A percentile compares a stretch with the other conserved stretches of the same genome.
Evolutionary conservation across 2,797 vertebrate genomes (phyloP).

Genomic region (Lagocephalus sceleratus): DNA sequence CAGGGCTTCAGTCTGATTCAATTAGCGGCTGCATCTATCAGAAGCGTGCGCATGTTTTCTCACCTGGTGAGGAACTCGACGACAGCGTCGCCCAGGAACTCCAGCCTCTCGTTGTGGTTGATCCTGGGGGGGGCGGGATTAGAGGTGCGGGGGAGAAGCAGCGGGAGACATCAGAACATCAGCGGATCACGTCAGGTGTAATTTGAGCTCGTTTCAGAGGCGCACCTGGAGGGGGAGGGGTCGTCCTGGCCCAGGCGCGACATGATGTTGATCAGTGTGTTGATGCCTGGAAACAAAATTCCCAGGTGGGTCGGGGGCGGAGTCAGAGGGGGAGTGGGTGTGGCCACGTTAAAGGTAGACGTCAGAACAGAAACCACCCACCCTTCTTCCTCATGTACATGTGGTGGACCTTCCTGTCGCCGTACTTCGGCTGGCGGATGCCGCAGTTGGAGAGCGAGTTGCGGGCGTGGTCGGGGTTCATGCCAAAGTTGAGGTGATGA

Average conservation of each 20-base stretch:
- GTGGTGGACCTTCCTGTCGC: constrained; percentile 96
- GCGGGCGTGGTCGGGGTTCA: constrained; percentile 97
- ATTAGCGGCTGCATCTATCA: constrained; percentile 57
- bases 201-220: neutral
- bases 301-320: constrained; percentile 7
- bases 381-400: constrained; percentile 99
- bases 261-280: constrained; percentile 99
- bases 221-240: constrained; percentile 94
- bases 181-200: constrained; percentile 37
- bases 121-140: constrained; percentile 77
- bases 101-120: constrained; percentile 96
- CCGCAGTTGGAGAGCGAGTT: constrained; percentile 98
- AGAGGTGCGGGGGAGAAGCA: constrained; percentile 9
- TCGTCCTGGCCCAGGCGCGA: constrained; percentile 97
- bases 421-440: constrained; percentile 96
- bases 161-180: constrained; percentile 17
- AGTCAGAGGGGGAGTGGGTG: neutral
- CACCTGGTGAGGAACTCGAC: constrained; percentile 99
- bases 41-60: constrained; percentile 33
- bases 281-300: constrained; percentile 82
- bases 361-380: constrained; percentile 37
- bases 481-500: constrained; percentile 98
- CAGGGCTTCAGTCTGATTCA: constrained; percentile 42
- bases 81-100: constrained; percentile 98
- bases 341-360: neutral